These are phyloP conservation scores for Lottia gigantea DNA, from an alignment of 2,888 invertebrate species.

Conservation along the genomic window DNA sequence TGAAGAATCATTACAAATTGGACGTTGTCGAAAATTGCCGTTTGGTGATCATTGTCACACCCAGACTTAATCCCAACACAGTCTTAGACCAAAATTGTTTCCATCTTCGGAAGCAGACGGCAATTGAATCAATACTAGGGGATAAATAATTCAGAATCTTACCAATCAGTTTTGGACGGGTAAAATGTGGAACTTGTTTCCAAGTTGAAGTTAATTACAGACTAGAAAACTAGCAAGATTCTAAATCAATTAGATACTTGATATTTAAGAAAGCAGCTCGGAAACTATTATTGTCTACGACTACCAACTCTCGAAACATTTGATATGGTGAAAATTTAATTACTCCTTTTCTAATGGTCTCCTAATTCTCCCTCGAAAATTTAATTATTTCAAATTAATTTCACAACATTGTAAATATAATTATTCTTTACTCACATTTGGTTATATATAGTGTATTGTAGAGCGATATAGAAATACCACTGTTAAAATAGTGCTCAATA, in stretches of 20 bases:
- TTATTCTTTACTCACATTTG: too few species aligned
- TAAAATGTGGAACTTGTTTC: not conserved
- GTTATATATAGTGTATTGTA: too few species aligned
- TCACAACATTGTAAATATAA: too few species aligned
- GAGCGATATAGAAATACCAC: too few species aligned
- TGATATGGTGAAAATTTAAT: too few species aligned
- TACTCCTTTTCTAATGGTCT: too few species aligned
- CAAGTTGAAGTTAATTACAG: conserved; percentile 2
- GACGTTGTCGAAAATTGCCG: not conserved
- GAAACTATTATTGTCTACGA: too few species aligned
- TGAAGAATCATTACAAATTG: not conserved
- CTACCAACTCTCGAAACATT: too few species aligned
- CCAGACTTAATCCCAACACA: not conserved
- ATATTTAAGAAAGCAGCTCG: not conserved
- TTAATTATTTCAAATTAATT: too few species aligned
- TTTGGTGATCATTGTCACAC: not conserved
- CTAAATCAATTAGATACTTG: conserved; percentile 5
- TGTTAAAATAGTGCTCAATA: too few species aligned
- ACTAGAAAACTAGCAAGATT: not conserved
- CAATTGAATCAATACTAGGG: not conserved
- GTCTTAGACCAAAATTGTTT: not conserved
- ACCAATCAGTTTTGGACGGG: not conserved
- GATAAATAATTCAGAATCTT: conserved; percentile 1
- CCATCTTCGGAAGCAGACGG: not conserved
- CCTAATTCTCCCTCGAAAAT: too few species aligned